Evolutionary conservation across 1,140 invertebrate species (phyloP).

Genomic region (Antheraea mylitta): DNA sequence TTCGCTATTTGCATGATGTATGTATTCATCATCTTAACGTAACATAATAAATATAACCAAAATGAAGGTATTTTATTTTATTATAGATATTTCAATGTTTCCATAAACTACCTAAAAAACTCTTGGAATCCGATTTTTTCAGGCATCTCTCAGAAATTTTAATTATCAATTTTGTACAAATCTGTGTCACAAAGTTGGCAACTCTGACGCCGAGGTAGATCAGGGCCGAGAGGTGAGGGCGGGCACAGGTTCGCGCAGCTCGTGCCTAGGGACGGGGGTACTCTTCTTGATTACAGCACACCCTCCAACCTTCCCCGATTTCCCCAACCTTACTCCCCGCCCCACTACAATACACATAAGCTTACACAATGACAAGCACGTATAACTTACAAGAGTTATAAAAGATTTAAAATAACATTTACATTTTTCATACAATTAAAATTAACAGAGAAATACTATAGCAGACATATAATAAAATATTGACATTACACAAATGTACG

Average conservation of each 20-base stretch:
- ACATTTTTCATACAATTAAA: neutral
- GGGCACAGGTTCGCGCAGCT: constrained; percentile 31
- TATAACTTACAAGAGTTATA: constrained; percentile 30
- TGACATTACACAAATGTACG: too few species aligned
- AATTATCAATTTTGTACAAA: neutral
- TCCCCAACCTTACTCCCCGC: constrained; percentile 31
- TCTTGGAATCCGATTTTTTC: neutral
- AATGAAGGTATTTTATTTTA: too few species aligned
- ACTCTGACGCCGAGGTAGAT: neutral
- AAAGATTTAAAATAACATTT: neutral
- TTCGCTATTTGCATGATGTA: too few species aligned
- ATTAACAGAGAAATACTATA: neutral
- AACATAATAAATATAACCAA: too few species aligned
- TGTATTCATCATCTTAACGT: too few species aligned
- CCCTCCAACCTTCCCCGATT: constrained; percentile 34
- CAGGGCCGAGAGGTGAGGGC: constrained; percentile 19
- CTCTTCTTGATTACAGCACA: constrained; percentile 78
- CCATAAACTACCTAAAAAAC: neutral
- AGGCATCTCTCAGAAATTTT: neutral
- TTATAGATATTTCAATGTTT: too few species aligned
- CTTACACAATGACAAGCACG: constrained; percentile 50
- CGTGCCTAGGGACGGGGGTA: constrained; percentile 69
- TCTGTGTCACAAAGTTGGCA: neutral
- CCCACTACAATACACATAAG: constrained; percentile 47
- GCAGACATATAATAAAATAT: too few species aligned